Evolutionary conservation across 2,113 vertebrate genomes (phyloP).

Genomic region (Sinocyclocheilus rhinocerous): DNA sequence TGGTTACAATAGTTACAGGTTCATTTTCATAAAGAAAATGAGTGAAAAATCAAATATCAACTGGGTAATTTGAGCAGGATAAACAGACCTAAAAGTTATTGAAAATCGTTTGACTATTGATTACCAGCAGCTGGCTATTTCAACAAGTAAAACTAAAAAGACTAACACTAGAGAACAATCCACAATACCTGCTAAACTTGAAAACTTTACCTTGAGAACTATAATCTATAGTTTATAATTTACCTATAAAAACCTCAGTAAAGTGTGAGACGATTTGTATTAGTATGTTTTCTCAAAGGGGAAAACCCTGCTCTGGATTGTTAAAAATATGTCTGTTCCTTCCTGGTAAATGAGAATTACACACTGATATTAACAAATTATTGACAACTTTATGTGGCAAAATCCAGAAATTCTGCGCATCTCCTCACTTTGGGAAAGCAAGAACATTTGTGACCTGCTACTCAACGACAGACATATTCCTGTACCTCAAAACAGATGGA

Average conservation of each 20-base stretch:
- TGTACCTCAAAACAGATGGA: constrained; percentile 51
- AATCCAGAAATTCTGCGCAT: background rate
- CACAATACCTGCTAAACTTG: background rate
- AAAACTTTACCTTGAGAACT: background rate
- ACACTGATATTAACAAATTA: background rate
- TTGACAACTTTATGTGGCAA: background rate
- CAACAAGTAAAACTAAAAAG: background rate
- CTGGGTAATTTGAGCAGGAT: background rate
- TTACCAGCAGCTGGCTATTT: background rate
- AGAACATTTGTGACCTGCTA: constrained; percentile 19
- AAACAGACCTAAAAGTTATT: background rate
- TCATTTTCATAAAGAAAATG: background rate
- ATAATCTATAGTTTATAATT: background rate
- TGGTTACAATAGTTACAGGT: too few relatives aligned
- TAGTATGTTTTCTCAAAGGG: background rate
- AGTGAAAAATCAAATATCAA: background rate
- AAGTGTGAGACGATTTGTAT: too few relatives aligned
- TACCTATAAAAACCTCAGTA: too few relatives aligned
- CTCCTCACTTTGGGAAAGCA: constrained; percentile 3
- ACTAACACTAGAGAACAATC: background rate
- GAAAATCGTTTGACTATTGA: background rate
- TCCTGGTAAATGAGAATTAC: background rate
- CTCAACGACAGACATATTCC: constrained; percentile 45
- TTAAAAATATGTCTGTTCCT: background rate
- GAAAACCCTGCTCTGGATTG: background rate